Conservation (phyloP, 2,888 invertebrate species). For the Alcis repandata region DNA sequence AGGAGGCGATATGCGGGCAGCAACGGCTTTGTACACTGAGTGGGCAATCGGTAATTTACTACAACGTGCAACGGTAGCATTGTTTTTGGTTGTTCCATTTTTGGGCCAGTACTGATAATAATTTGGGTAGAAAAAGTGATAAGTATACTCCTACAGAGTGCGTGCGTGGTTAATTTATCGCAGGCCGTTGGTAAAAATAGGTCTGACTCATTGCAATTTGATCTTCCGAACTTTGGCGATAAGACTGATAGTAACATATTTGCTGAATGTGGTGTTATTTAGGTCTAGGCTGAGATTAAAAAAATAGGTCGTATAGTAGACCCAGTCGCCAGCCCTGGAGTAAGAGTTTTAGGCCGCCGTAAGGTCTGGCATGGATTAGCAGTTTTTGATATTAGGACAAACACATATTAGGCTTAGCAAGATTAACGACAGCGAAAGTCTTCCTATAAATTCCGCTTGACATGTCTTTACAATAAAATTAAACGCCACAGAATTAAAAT, state of each 20-base stretch:
- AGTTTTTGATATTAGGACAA: too few relatives aligned
- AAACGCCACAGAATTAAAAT: not conserved
- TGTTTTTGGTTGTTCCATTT: slow-evolving; percentile 13
- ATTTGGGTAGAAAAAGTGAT: slow-evolving; percentile 7
- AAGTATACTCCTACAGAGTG: slow-evolving; percentile 9
- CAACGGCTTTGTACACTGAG: slow-evolving; percentile 19
- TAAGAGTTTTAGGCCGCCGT: too few relatives aligned
- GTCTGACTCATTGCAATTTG: slow-evolving; percentile 14
- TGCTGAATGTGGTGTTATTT: not conserved
- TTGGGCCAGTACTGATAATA: not conserved
- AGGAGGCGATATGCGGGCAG: slow-evolving; percentile 8
- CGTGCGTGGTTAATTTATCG: slow-evolving; percentile 6
- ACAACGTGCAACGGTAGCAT: slow-evolving; percentile 18
- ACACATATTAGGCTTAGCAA: too few relatives aligned
- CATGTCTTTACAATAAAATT: too few relatives aligned
- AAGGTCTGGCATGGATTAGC: too few relatives aligned
- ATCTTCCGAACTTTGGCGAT: slow-evolving; percentile 12
- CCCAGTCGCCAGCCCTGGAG: too few relatives aligned
- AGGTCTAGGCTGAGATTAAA: not conserved
- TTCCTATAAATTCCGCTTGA: too few relatives aligned
- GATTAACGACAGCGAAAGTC: too few relatives aligned
- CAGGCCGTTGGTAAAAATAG: slow-evolving; percentile 5
- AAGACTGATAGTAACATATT: slow-evolving; percentile 17
- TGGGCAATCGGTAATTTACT: slow-evolving; percentile 23
- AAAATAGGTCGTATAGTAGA: not conserved